These are phyloP conservation scores for Pseudomyrmex cubaensis DNA, from an alignment of 1,140 invertebrate genomes.

Conservation along the genomic window DNA sequence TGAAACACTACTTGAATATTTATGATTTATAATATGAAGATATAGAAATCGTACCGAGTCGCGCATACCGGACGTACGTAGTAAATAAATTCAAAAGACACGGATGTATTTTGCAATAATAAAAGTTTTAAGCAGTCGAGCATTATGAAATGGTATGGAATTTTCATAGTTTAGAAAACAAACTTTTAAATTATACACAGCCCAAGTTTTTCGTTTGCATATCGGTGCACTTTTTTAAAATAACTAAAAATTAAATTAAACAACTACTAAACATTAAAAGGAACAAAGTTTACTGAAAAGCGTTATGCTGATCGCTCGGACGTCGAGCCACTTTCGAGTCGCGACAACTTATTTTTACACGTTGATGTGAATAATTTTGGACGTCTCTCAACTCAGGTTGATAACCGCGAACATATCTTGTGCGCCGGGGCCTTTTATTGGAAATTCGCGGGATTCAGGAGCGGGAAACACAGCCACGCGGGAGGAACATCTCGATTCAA, in stretches of 20 bases:
- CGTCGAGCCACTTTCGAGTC: too few relatives aligned
- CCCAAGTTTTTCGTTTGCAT: too few relatives aligned
- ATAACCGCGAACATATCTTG: slow-evolving; percentile 1
- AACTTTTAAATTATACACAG: too few relatives aligned
- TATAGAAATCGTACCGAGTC: slow-evolving; percentile 10
- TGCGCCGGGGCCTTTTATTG: slow-evolving; percentile 26
- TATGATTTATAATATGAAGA: slow-evolving; percentile 37
- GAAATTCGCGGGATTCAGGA: slow-evolving; percentile 32
- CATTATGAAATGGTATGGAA: background rate
- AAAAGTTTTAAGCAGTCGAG: background rate
- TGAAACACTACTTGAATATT: slow-evolving; percentile 39
- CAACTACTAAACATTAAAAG: too few relatives aligned
- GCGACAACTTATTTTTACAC: too few relatives aligned
- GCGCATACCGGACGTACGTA: background rate
- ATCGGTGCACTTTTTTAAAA: too few relatives aligned
- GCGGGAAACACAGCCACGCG: slow-evolving; percentile 26
- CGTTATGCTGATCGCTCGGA: too few relatives aligned
- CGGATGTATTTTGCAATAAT: slow-evolving; percentile 24
- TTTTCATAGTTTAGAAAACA: background rate
- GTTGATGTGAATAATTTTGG: background rate
- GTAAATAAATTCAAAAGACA: slow-evolving; percentile 38
- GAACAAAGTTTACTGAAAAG: too few relatives aligned
- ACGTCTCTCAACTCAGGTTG: background rate
- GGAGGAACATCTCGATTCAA: slow-evolving; percentile 65
- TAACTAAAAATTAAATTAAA: too few relatives aligned